Conservation (phyloP, 2,888 invertebrate genomes). For the Perizoma affinitatum region DNA sequence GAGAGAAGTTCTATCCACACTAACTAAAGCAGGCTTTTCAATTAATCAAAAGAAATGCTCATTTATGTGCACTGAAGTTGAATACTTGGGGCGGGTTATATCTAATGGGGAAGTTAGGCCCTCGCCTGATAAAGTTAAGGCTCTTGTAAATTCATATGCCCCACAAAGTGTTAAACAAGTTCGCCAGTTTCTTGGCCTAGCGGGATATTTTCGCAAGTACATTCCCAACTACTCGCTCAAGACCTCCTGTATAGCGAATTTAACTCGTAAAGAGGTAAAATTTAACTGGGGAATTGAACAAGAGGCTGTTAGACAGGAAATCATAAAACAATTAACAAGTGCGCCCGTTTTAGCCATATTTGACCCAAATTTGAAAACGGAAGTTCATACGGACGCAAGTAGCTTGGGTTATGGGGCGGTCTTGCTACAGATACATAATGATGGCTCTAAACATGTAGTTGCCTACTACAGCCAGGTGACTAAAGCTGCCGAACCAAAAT, state of each 20-base stretch:
- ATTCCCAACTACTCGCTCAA: neutral
- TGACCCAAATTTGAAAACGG: neutral
- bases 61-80: conserved; percentile 32
- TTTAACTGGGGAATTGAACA: conserved; percentile 25
- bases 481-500: no score
- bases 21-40: conserved; percentile 37
- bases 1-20: neutral
- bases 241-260: neutral
- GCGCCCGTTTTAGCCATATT: conserved; percentile 34
- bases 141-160: no score
- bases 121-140: conserved; percentile 24
- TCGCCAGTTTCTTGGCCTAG: neutral
- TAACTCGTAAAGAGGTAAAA: conserved; percentile 16
- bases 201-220: neutral
- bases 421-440: neutral
- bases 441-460: no score
- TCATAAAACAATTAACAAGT: conserved; percentile 23
- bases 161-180: neutral
- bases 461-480: no score
- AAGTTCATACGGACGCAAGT: conserved; percentile 18
- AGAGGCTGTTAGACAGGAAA: conserved; percentile 7
- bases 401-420: neutral
- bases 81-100: conserved; percentile 39
- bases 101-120: conserved; percentile 40
- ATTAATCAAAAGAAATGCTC: conserved; percentile 34